These are phyloP conservation scores for Bibio marci DNA, from an alignment of 2,888 invertebrate genomes.

Conservation along the genomic window DNA sequence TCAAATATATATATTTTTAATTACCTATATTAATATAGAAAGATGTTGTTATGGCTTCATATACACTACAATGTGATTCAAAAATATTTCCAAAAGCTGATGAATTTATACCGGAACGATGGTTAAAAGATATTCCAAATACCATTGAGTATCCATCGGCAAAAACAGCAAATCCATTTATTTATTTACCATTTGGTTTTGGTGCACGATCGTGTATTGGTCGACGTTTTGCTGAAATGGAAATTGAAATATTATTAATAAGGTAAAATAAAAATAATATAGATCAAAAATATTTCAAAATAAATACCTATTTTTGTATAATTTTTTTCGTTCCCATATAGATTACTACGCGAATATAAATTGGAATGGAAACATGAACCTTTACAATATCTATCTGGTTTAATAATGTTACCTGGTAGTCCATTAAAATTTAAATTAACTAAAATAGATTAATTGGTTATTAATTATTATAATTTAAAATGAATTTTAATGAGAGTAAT, in stretches of 20 bases:
- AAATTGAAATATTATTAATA: slow-evolving; percentile 37
- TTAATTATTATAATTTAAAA: no score
- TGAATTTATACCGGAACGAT: slow-evolving; percentile 58
- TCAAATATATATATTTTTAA: no score
- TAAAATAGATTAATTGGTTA: slow-evolving; percentile 15
- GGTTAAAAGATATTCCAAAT: slow-evolving; percentile 31
- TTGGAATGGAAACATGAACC: slow-evolving; percentile 17
- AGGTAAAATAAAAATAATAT: slow-evolving; percentile 12
- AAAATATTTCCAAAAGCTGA: slow-evolving; percentile 42
- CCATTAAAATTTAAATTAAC: slow-evolving; percentile 25
- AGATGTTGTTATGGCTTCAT: slow-evolving; percentile 57
- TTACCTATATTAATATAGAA: no score
- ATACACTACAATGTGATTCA: slow-evolving; percentile 43
- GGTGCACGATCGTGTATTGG: slow-evolving; percentile 53
- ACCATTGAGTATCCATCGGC: slow-evolving; percentile 4
- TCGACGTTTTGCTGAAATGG: slow-evolving; percentile 51
- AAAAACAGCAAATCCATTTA: slow-evolving; percentile 32
- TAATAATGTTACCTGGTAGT: slow-evolving; percentile 20
- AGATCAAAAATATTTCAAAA: no score
- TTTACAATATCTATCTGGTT: slow-evolving; percentile 12
- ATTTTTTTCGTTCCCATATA: slow-evolving; percentile 10
- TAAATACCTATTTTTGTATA: neutral
- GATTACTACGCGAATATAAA: slow-evolving; percentile 15
- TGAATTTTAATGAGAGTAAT: neutral
- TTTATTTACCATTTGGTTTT: slow-evolving; percentile 47